phyloP scores from a whole-genome alignment of 2,888 invertebrate species.

The Pardosa pseudoannulata region DNA sequence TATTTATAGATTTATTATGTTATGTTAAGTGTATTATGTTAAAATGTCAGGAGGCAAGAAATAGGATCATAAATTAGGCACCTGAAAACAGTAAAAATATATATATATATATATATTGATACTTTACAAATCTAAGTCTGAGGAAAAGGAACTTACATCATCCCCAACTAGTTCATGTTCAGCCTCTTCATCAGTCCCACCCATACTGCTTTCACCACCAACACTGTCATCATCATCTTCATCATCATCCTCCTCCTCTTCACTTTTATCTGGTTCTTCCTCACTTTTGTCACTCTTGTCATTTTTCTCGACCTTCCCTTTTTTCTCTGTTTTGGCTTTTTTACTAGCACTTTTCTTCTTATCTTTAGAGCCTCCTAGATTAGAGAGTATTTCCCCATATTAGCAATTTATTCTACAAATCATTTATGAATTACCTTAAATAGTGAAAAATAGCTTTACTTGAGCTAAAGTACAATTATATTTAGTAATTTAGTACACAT shows the following conservation, averaged over 20 bases:
- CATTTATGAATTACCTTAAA: not conserved
- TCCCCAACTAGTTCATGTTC: constrained; percentile 74
- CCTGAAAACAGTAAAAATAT: too few relatives aligned
- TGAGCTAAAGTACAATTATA: too few relatives aligned
- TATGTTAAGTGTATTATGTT: too few relatives aligned
- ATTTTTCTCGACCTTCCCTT: constrained; percentile 34
- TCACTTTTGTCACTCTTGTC: constrained; percentile 77
- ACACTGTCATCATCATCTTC: constrained; percentile 76
- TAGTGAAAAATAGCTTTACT: too few relatives aligned
- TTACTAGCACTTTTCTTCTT: constrained; percentile 74
- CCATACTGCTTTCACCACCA: constrained; percentile 77
- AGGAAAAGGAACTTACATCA: constrained; percentile 34
- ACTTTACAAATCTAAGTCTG: too few relatives aligned
- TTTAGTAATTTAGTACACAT: too few relatives aligned
- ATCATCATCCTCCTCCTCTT: constrained; percentile 73
- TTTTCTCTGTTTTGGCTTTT: constrained; percentile 72
- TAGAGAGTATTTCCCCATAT: too few relatives aligned
- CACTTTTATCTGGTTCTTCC: too few relatives aligned
- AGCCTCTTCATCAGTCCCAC: constrained; percentile 33
- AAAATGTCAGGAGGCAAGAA: too few relatives aligned
- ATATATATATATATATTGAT: too few relatives aligned
- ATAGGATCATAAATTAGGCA: too few relatives aligned
- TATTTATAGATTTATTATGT: too few relatives aligned
- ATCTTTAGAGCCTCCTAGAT: constrained; percentile 74
- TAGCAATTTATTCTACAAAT: not conserved